Evolutionary conservation across 35 echinoderm and acorn worm genomes (phyloP), one percentile per base, ranked within the genome.

Genomic region (Nesometra sesokonis): DNA sequence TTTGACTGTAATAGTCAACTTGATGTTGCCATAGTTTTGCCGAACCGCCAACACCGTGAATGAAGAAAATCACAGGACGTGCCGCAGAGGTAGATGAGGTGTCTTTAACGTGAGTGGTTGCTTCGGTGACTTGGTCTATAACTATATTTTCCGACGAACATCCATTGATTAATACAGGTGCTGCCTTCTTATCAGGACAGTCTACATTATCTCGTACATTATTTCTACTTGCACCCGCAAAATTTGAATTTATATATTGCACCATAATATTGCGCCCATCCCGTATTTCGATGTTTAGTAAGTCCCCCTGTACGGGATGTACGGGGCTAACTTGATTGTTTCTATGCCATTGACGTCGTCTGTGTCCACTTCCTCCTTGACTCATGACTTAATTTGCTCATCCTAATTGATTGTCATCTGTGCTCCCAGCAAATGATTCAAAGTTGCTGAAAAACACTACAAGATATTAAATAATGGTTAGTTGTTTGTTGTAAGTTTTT

Each of bases 11-110:
- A 85, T 99, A 94, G 34, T 30, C 29, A 11, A 99, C 57, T 79
- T 99, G 96, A 36, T 92, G 85, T 27, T 85, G 84, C 96, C 96
- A 99, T 13, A 99, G 79, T 29, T 93, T 87, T 33, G 90, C 84
- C 36, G 89, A 89, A 1, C 96, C 96, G 23, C 96, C 96, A 15
- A 99, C 96, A 30, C 96, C 96, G 39, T 99, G 96, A 29, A 99
- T 85, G 77, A 99, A 99, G 82, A 99, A 99, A 13, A 99, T 27
- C 15, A 94, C 90, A 11, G 86, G 57, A 31, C 87, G 8, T 9
- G 52, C 23, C 23, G 52, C 0, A 13, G 52, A 67, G 9, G 52
- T 27, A 19, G 52, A 27, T 43, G 39, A 43, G 21, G 52, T 27
- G 11, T 67, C 21, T 19, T 3, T 19, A 19, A 3, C 52, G 23